Percentiles rank a stretch among this genome's conserved stretches.
These are phyloP conservation scores for Mythimna ferrago DNA, from an alignment of 2,888 invertebrate species.

Conservation along the genomic window DNA sequence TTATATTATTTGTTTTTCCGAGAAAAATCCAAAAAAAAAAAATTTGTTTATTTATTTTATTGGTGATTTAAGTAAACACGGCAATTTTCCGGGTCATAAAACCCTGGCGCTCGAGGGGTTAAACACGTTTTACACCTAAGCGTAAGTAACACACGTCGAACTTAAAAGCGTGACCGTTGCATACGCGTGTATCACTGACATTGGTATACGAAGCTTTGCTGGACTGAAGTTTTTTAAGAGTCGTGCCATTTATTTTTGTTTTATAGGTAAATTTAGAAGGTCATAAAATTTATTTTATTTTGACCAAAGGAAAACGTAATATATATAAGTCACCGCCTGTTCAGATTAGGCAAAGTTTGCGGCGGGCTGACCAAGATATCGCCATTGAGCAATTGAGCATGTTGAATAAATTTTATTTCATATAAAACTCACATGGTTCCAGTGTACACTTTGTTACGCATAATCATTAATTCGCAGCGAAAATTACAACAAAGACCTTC, in stretches of 20 bases:
- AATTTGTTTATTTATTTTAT: too few relatives aligned
- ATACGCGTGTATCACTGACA: not conserved
- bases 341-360: not conserved
- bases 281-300: not conserved
- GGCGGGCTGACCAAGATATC: not conserved
- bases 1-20: too few relatives aligned
- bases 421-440: not conserved
- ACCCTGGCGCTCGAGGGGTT: too few relatives aligned
- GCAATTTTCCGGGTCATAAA: too few relatives aligned
- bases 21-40: too few relatives aligned
- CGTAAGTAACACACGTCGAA: slow-evolving; percentile 3
- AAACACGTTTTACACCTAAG: not conserved
- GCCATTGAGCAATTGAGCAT: not conserved
- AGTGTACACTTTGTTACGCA: not conserved
- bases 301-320: not conserved
- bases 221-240: not conserved
- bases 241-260: not conserved
- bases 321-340: too few relatives aligned
- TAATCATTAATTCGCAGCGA: not conserved
- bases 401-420: not conserved
- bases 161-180: not conserved
- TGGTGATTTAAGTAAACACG: too few relatives aligned
- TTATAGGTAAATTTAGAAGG: too few relatives aligned
- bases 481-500: not conserved
- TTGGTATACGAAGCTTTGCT: not conserved